phyloP scores from a whole-genome alignment of 2,888 invertebrate species.

The Molanna angustata region DNA sequence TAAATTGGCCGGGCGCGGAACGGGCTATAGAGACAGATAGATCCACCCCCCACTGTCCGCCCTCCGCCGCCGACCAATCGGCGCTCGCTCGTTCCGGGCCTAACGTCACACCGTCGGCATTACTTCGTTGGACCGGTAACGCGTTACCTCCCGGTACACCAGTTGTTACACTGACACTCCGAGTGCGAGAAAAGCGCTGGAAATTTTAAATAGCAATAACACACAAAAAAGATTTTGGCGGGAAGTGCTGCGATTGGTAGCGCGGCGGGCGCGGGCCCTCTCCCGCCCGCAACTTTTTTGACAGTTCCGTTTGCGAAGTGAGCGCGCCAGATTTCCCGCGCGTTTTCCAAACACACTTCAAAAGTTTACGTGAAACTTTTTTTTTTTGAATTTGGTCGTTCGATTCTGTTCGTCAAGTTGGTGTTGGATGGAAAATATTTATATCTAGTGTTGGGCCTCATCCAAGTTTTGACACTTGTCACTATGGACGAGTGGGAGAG shows the following conservation, averaged over 20 bases:
- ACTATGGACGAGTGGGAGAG: constrained; percentile 62
- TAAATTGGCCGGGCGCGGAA: constrained; percentile 39
- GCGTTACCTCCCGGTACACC: constrained; percentile 16
- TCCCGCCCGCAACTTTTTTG: constrained; percentile 43
- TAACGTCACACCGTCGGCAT: constrained; percentile 47
- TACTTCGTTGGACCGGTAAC: constrained; percentile 46
- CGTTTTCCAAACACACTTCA: constrained; percentile 37
- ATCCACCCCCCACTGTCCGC: constrained; percentile 12
- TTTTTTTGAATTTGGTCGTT: background rate
- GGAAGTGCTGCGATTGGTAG: constrained; percentile 22
- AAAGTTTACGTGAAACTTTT: too few relatives aligned
- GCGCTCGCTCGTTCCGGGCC: constrained; percentile 44
- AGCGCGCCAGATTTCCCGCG: constrained; percentile 35
- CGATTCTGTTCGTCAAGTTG: too few relatives aligned
- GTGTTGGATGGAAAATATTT: background rate
- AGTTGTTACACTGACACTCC: constrained; percentile 1
- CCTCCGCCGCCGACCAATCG: constrained; percentile 38
- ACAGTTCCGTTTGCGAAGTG: constrained; percentile 35
- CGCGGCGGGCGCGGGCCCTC: constrained; percentile 38
- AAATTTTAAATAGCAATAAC: constrained; percentile 7
- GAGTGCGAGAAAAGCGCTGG: constrained; percentile 9
- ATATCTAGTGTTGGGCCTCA: background rate
- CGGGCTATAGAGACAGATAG: constrained; percentile 20
- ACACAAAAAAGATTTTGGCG: constrained; percentile 8
- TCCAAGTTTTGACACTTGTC: background rate